A percentile compares a stretch with the other conserved stretches of the same genome.
Evolutionary conservation across 2,888 invertebrate genomes (phyloP).

Genomic region (Osmoderma eremita): DNA sequence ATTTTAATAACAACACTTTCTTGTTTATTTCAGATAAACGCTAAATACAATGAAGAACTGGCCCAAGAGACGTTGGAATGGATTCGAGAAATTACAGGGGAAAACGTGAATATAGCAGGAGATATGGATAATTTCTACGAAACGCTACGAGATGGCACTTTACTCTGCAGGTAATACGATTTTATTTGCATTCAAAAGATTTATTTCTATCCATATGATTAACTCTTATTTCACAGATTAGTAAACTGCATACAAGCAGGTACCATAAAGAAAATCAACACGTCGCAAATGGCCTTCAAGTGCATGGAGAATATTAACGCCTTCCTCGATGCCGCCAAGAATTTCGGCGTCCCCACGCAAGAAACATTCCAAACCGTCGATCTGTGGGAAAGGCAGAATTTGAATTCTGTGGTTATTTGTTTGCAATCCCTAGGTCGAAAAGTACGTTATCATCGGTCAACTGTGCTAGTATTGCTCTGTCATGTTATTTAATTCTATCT

Average conservation of each 20-base stretch:
- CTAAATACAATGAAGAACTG: slow-evolving; percentile 95
- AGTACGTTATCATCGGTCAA: slow-evolving; percentile 65
- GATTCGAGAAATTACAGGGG: slow-evolving; percentile 88
- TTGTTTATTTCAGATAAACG: slow-evolving; percentile 83
- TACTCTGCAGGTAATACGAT: slow-evolving; percentile 83
- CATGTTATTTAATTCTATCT: slow-evolving; percentile 10
- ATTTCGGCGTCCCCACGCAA: slow-evolving; percentile 90
- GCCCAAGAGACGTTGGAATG: slow-evolving; percentile 94
- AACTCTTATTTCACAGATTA: slow-evolving; percentile 67
- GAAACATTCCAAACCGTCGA: slow-evolving; percentile 98
- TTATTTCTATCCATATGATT: too few species aligned
- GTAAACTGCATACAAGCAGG: slow-evolving; percentile 88
- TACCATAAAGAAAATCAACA: slow-evolving; percentile 91
- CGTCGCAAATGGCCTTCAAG: slow-evolving; percentile 89
- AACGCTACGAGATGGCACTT: slow-evolving; percentile 87
- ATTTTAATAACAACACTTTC: too few species aligned
- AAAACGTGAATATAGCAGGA: slow-evolving; percentile 85
- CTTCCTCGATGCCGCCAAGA: slow-evolving; percentile 85
- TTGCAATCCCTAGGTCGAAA: slow-evolving; percentile 95
- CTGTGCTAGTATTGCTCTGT: not conserved
- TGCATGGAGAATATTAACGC: slow-evolving; percentile 99
- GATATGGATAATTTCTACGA: slow-evolving; percentile 95
- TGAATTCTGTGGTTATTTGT: slow-evolving; percentile 95
- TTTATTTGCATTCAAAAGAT: too few species aligned
- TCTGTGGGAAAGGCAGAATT: slow-evolving; percentile 95